Evolutionary conservation across 2,888 invertebrate genomes (phyloP).

Genomic region (Boloria selene): DNA sequence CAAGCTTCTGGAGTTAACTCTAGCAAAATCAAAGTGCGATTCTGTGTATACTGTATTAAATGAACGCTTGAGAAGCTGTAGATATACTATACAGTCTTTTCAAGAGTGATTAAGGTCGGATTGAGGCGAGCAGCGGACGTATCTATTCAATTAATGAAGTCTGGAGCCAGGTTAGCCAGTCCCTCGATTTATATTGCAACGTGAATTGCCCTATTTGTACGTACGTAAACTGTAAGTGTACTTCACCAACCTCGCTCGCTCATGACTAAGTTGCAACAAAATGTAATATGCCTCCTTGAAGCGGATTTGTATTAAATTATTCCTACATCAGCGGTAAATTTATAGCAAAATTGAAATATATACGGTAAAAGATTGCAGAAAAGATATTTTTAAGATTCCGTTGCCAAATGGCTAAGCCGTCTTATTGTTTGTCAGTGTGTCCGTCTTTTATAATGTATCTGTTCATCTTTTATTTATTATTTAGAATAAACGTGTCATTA

Average conservation of each 20-base stretch:
- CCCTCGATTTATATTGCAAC: conserved; percentile 71
- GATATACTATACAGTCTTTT: conserved; percentile 68
- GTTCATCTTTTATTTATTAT: too few relatives aligned
- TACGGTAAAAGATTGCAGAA: background rate
- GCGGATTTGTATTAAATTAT: conserved; percentile 36
- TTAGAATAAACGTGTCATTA: too few relatives aligned
- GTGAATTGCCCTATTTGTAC: conserved; percentile 71
- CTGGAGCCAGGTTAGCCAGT: conserved; percentile 61
- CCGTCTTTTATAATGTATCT: too few relatives aligned
- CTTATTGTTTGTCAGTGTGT: too few relatives aligned
- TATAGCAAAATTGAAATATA: conserved; percentile 29
- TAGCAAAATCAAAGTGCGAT: conserved; percentile 68
- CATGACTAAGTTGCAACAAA: conserved; percentile 56
- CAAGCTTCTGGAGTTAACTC: conserved; percentile 32
- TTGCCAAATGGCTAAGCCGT: too few relatives aligned
- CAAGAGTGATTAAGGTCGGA: conserved; percentile 76
- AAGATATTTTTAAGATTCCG: background rate
- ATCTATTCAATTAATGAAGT: conserved; percentile 79
- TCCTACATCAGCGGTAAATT: conserved; percentile 37
- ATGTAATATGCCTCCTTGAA: conserved; percentile 54
- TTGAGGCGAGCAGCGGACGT: conserved; percentile 74
- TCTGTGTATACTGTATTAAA: conserved; percentile 69
- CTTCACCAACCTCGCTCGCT: conserved; percentile 49
- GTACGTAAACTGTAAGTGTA: conserved; percentile 49
- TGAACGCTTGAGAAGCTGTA: conserved; percentile 54